Evolutionary conservation across 1,140 invertebrate species (phyloP), one percentile per base, ranked within the genome.

Genomic region (Riptortus pedestris): DNA sequence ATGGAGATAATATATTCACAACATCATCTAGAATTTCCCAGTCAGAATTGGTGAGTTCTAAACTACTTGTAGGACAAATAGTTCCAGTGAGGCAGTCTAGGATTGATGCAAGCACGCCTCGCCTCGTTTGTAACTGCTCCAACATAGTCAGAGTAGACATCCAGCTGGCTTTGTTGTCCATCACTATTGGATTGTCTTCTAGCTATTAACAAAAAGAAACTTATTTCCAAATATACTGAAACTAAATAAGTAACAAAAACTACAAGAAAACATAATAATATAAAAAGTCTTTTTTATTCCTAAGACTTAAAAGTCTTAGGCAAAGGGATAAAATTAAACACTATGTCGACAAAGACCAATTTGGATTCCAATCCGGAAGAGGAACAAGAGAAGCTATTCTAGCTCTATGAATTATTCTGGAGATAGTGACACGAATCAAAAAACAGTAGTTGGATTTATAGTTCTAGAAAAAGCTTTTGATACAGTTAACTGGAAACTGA

Each of bases 71-170:
- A 67, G 76, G 72, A 18, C 73, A 68, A 2, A 64, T 45, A 11
- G 51, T 59, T 22, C 71, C 69, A 55, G 74, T 74, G 24, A 74
- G 71, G 38, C 68, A 73, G 16, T 74, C 74, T 7, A 76, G 61
- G 22, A 78, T 71, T 0, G 72, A 71, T 9, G 66, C 65, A 1
- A 80, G 66, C 1, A 76, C 71, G 22, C 72, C 71, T 66, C 72
- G 71, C 28, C 75, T 68, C 0, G 73, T 29, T 1, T 75, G 60
- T 45, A 80, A 73, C 70, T 78, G 76, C 52, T 80, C 77, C 1
- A 80, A 60, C 78, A 80, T 80, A 2, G 72, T 74, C 48, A 79
- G 78, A 0, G 79, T 80, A 3, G 78, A 76, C n/a, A 75, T 77
- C 79, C 79, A 80, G 26, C 14, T 18, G 4, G 51, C 20, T 3